Base-by-base conservation (phyloP, 2,113 vertebrate species). In the Hydrolagus affinis region DNA sequence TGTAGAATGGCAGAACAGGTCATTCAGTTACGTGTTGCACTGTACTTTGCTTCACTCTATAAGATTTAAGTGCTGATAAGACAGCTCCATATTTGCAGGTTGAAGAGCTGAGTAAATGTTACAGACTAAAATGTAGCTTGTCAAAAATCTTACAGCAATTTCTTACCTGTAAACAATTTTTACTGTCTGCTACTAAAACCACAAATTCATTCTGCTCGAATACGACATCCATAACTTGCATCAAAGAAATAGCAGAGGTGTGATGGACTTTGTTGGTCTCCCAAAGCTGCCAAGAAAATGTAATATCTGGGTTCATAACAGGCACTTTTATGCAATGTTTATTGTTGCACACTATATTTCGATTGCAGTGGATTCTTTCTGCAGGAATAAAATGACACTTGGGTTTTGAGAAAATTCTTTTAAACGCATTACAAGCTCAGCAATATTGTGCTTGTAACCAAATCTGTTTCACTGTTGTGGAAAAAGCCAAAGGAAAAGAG, bases 181-280 rank as follows among this genome's bases (percentile, higher is more conserved):
- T 89, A 88, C 95, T 96, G 89, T 96, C 96, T 88, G 95, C 93
- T 77, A 95, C 95, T 57, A 96, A 94, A 88, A 99, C 91, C 12
- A 91, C 90, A 73, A 94, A 88, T 87, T 95, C 92, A 75, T 88
- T 89, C 6, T 89, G 90, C 60, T 87, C 89, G 90, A 98, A 98
- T 3, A 93, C 86, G 83, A 96, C 95, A 57, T 97, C 96, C n/a
- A 95, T 91, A 88, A 98, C 95, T 91, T 95, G 94, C 90, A 97
- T 96, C 80, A 99, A 92, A 62, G 93, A 90, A 87, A 92, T 88
- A 25, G 94, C 95, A 44, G 95, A 97, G 70, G 95, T 94, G 73
- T 94, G 94, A 93, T 96, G 96, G 28, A 98, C 95, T 85, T 94
- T 96, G 68, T 93, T 94, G 0, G 96, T 97, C 90, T 98, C 95